phyloP scores from a whole-genome alignment of 2,113 vertebrate species.

The Colaptes auratus region DNA sequence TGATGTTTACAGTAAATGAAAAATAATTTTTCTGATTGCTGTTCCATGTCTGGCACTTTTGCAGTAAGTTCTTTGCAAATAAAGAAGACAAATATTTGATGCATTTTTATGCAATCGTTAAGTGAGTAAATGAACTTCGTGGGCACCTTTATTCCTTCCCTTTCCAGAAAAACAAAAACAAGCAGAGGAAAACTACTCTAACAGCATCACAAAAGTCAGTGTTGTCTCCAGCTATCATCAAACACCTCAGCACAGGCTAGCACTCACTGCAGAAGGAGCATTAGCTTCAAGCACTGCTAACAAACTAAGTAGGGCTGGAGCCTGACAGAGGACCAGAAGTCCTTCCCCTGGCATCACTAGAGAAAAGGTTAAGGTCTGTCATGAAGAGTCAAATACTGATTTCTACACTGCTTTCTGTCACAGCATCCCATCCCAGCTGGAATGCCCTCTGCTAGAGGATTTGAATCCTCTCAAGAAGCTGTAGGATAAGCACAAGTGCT shows the following conservation, averaged over 20 bases:
- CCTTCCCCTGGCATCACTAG: background rate
- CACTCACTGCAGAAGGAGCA: background rate
- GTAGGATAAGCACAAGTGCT: background rate
- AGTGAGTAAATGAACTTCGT: background rate
- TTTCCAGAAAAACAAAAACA: background rate
- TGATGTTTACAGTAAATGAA: background rate
- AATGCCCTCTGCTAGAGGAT: background rate
- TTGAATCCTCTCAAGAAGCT: background rate
- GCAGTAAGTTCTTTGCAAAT: background rate
- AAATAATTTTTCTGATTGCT: background rate
- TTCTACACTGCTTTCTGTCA: background rate
- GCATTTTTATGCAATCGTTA: background rate
- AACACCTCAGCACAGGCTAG: background rate
- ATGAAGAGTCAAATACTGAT: background rate
- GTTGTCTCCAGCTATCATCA: background rate
- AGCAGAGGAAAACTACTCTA: too few relatives aligned
- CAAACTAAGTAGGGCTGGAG: background rate
- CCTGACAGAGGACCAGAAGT: background rate
- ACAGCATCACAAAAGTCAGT: background rate
- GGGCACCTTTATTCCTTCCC: background rate
- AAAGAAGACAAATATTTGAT: background rate
- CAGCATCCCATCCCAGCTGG: background rate
- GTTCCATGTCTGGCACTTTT: background rate
- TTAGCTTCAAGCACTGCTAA: accelerated
- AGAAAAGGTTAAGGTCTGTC: background rate